These are phyloP conservation scores for Hycleus cichorii DNA, from an alignment of 1,140 invertebrate genomes.

Conservation along the genomic window DNA sequence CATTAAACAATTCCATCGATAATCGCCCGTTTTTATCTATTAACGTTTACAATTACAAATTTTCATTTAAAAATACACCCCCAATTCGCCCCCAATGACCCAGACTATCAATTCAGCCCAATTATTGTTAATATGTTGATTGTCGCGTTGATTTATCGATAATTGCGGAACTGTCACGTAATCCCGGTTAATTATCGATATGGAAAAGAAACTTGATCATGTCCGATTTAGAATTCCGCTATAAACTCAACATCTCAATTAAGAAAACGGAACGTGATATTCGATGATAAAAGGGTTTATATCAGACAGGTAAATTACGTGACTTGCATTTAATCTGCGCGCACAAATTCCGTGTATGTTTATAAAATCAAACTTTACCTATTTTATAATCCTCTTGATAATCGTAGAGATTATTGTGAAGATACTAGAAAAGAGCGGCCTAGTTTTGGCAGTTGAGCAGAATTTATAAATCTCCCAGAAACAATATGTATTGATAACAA, in stretches of 20 bases:
- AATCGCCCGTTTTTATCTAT: too few species aligned
- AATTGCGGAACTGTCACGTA: too few species aligned
- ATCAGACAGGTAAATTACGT: slow-evolving; percentile 7
- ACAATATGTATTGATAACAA: slow-evolving; percentile 6
- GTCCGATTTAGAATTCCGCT: slow-evolving; percentile 4
- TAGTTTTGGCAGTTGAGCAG: not conserved
- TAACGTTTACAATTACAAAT: too few species aligned
- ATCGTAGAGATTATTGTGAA: too few species aligned
- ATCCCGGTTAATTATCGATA: too few species aligned
- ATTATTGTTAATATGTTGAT: too few species aligned
- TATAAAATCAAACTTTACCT: not conserved
- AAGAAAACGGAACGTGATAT: slow-evolving; percentile 11
- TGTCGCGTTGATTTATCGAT: too few species aligned
- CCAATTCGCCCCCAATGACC: too few species aligned
- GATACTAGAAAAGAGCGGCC: too few species aligned
- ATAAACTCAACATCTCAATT: slow-evolving; percentile 13
- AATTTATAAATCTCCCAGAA: slow-evolving; percentile 11
- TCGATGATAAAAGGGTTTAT: slow-evolving; percentile 2
- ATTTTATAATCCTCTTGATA: slow-evolving; percentile 2
- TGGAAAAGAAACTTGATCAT: slow-evolving; percentile 1
- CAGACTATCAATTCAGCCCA: too few species aligned
- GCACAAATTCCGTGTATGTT: not conserved
- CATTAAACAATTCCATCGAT: too few species aligned
- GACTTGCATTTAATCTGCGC: not conserved
- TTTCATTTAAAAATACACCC: too few species aligned